These are phyloP conservation scores for Scomber scombrus DNA, from an alignment of 2,113 vertebrate species.

Conservation along the genomic window DNA sequence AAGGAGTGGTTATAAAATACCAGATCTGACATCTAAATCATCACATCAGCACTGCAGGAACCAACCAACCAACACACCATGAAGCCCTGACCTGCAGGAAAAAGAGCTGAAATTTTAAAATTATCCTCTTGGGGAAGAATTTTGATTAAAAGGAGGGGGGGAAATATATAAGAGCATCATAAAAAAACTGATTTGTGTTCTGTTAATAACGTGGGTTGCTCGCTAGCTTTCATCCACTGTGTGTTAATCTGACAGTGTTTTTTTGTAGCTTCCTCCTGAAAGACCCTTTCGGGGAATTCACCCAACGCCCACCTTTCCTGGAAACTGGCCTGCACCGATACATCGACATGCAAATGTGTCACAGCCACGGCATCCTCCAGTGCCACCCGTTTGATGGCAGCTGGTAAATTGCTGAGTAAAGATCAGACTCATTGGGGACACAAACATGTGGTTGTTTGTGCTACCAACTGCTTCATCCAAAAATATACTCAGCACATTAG, in stretches of 20 bases:
- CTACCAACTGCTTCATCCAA: no score
- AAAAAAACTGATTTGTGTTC: not conserved
- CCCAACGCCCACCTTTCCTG: slow-evolving; percentile 56
- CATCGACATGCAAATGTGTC: slow-evolving; percentile 29
- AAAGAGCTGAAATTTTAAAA: slow-evolving; percentile 17
- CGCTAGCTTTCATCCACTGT: not conserved
- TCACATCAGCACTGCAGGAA: not conserved
- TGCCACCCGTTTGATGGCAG: not conserved
- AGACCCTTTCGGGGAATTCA: slow-evolving; percentile 62
- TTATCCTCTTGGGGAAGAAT: not conserved
- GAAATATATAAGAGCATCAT: not conserved
- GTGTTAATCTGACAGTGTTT: not conserved
- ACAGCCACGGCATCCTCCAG: not conserved
- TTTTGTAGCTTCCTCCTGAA: slow-evolving; percentile 33
- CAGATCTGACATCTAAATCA: slow-evolving; percentile 3
- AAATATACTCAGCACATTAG: no score
- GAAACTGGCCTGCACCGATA: slow-evolving; percentile 41
- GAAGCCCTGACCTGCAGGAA: slow-evolving; percentile 1
- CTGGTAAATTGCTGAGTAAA: not conserved
- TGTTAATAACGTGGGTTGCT: not conserved
- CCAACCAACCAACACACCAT: not conserved
- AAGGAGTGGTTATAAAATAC: not conserved
- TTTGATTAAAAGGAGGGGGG: slow-evolving; percentile 6
- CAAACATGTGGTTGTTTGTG: not conserved
- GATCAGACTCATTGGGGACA: not conserved